Conservation (phyloP, 37 sponge, comb jelly and placozoan species). For the Ephydatia muelleri region DNA sequence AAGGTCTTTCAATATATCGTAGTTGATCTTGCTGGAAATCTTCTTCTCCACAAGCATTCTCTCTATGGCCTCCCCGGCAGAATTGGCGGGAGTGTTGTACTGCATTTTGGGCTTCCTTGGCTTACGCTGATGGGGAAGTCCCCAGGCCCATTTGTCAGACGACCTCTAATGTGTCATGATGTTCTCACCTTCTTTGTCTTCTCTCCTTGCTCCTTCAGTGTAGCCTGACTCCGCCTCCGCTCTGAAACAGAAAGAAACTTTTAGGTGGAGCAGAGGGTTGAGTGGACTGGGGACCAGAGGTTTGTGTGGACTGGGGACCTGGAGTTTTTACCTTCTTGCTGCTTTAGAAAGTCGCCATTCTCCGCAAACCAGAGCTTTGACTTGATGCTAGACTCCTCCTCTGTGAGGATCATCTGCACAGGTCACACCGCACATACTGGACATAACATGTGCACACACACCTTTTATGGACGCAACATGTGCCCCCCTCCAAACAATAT, state of each 20-base stretch:
- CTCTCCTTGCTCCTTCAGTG: constrained; percentile 43
- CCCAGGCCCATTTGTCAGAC: background rate
- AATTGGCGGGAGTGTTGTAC: constrained; percentile 43
- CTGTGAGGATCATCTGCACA: constrained; percentile 74
- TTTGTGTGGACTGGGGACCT: background rate
- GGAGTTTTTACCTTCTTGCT: constrained; percentile 47
- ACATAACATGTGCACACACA: background rate
- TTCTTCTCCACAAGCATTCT: constrained; percentile 93
- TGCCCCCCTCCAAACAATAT: background rate
- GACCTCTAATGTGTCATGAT: background rate
- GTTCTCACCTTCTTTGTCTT: constrained; percentile 29
- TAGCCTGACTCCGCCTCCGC: constrained; percentile 36
- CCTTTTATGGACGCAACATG: background rate
- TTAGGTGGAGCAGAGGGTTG: too few species aligned
- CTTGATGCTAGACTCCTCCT: constrained; percentile 83
- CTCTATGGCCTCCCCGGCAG: constrained; percentile 94
- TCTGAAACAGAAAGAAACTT: constrained; percentile 17
- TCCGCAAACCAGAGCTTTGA: constrained; percentile 88
- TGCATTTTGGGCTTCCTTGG: constrained; percentile 9
- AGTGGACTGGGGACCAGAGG: background rate
- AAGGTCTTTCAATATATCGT: constrained; percentile 84
- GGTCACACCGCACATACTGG: background rate
- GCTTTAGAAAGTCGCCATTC: constrained; percentile 85
- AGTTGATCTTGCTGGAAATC: constrained; percentile 93
- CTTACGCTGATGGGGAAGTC: background rate